phyloP scores from a whole-genome alignment of 2,888 invertebrate species.

The Oxycera nigricornis region DNA sequence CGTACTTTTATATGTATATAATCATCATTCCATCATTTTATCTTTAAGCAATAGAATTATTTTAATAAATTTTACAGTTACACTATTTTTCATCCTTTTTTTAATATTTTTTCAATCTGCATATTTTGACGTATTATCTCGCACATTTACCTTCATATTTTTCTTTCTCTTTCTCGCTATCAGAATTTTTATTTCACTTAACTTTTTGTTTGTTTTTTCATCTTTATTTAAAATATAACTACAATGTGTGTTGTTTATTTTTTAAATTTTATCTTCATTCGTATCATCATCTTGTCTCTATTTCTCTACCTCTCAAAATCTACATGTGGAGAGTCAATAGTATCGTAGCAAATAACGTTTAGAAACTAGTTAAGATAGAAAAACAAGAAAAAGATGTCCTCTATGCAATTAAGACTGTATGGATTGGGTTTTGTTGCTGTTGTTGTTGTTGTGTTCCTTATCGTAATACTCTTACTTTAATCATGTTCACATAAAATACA shows the following conservation, averaged over 20 bases:
- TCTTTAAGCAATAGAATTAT: conserved; percentile 39
- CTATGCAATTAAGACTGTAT: conserved; percentile 26
- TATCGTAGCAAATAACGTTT: conserved; percentile 23
- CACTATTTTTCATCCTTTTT: conserved; percentile 22
- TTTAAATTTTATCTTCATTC: conserved; percentile 14
- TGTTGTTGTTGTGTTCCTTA: conserved; percentile 3
- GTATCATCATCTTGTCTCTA: background rate
- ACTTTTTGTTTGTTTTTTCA: conserved; percentile 19
- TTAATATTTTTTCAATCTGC: conserved; percentile 1
- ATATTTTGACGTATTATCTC: conserved; percentile 19
- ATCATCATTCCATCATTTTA: conserved; percentile 38
- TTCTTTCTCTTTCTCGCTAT: background rate
- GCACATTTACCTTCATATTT: conserved; percentile 27
- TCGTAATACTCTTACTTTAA: background rate
- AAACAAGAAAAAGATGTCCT: conserved; percentile 4
- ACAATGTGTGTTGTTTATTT: conserved; percentile 11
- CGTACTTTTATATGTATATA: conserved; percentile 35
- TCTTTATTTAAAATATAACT: conserved; percentile 35
- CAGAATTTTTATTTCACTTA: conserved; percentile 6
- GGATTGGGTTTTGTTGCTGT: too few relatives aligned
- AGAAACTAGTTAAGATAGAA: conserved; percentile 17
- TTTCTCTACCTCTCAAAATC: conserved; percentile 17
- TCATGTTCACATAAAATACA: conserved; percentile 8
- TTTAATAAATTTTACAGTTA: conserved; percentile 34
- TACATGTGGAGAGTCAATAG: conserved; percentile 22